These are phyloP conservation scores for Ectobius pallidus DNA, from an alignment of 2,888 invertebrate species.

Conservation along the genomic window DNA sequence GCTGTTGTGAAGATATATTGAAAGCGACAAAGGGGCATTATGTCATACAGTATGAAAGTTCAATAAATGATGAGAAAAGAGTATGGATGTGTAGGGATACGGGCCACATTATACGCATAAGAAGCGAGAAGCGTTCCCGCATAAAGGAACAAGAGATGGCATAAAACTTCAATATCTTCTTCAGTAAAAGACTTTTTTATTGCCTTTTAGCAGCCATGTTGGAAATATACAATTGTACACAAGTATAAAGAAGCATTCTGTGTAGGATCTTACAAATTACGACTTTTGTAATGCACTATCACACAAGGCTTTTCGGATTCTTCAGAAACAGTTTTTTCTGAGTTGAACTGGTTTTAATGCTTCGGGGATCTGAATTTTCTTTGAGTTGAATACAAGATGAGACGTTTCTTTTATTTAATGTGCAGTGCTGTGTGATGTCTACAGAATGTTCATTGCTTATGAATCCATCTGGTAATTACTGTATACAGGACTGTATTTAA, in stretches of 20 bases:
- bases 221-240: neutral
- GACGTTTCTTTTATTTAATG: too few relatives aligned
- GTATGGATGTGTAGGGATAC: neutral
- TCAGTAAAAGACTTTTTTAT: neutral
- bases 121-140: neutral
- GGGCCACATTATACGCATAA: neutral
- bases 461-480: too few relatives aligned
- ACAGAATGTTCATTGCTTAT: too few relatives aligned
- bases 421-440: too few relatives aligned
- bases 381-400: too few relatives aligned
- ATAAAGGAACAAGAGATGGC: neutral
- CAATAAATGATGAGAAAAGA: constrained; percentile 10
- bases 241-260: neutral
- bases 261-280: neutral
- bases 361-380: too few relatives aligned
- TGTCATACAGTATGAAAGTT: neutral
- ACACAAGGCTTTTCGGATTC: neutral
- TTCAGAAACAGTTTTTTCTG: neutral
- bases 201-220: neutral
- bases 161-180: neutral
- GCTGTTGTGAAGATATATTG: neutral
- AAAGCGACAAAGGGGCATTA: constrained; percentile 8
- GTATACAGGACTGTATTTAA: too few relatives aligned
- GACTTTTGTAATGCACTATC: neutral
- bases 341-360: neutral